Conservation (phyloP, 2,888 invertebrate genomes). For the Cataglyphis altisquamis region DNA sequence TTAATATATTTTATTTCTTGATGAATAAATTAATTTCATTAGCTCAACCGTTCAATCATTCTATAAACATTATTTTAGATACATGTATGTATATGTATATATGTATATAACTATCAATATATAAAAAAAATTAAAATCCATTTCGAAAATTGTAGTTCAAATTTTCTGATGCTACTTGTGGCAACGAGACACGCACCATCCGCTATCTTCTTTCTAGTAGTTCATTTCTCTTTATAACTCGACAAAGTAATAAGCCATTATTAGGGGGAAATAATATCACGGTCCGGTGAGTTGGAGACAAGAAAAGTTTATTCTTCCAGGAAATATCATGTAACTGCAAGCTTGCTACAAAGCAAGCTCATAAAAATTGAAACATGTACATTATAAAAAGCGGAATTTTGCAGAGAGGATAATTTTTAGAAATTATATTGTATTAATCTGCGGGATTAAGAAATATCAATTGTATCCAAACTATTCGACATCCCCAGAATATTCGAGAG, state of each 20-base stretch:
- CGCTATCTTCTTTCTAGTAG: constrained; percentile 43
- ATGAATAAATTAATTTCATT: not conserved
- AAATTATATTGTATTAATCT: not conserved
- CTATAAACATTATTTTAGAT: not conserved
- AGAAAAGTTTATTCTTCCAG: constrained; percentile 34
- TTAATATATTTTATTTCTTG: not conserved
- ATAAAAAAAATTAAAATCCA: not conserved
- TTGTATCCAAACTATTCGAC: not conserved
- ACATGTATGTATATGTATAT: no score
- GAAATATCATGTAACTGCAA: constrained; percentile 21
- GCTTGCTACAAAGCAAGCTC: constrained; percentile 9
- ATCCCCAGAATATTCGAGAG: not conserved
- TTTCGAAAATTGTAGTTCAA: constrained; percentile 13
- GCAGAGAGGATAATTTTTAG: not conserved
- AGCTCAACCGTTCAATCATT: not conserved
- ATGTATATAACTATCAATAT: not conserved
- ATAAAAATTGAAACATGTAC: constrained; percentile 40
- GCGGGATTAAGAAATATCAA: constrained; percentile 4
- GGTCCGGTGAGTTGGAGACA: constrained; percentile 35
- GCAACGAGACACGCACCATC: constrained; percentile 17
- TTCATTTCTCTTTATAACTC: constrained; percentile 46
- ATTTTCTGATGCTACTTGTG: constrained; percentile 2
- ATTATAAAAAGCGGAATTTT: constrained; percentile 20
- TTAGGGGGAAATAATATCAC: constrained; percentile 53
- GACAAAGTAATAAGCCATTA: constrained; percentile 51